Conservation (phyloP, 2,797 vertebrate species). For the Cossypha niveicapilla region DNA sequence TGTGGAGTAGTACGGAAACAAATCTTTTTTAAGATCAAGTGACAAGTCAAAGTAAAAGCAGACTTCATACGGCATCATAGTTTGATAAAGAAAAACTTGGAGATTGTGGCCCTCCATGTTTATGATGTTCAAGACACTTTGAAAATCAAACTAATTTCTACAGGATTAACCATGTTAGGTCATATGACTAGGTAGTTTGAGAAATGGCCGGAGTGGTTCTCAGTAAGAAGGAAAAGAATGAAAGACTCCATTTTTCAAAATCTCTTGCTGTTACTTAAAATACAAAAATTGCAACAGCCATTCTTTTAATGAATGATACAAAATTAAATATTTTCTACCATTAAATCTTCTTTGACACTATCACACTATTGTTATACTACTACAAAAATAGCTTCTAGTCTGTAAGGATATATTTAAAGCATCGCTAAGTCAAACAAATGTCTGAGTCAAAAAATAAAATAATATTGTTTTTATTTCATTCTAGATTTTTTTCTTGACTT, state of each 20-base stretch:
- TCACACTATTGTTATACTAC: background rate
- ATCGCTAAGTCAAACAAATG: background rate
- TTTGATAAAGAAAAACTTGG: background rate
- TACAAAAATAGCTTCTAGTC: background rate
- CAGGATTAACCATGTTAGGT: background rate
- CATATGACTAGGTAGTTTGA: background rate
- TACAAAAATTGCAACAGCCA: background rate
- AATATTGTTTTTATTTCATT: background rate
- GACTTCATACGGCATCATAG: background rate
- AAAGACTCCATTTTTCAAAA: background rate
- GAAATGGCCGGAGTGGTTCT: background rate
- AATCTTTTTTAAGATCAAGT: background rate
- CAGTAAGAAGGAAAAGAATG: background rate
- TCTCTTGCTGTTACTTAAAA: background rate
- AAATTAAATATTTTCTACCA: background rate
- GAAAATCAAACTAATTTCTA: background rate
- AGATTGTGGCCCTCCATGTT: background rate
- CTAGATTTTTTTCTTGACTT: background rate
- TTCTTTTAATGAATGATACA: background rate
- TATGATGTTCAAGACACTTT: background rate
- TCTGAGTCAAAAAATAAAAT: background rate
- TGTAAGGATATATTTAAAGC: background rate
- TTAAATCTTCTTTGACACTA: background rate
- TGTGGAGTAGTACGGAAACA: background rate
- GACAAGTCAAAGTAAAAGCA: background rate